These are phyloP conservation scores for Tanypteryx hageni DNA, from an alignment of 2,888 invertebrate species.

Conservation along the genomic window DNA sequence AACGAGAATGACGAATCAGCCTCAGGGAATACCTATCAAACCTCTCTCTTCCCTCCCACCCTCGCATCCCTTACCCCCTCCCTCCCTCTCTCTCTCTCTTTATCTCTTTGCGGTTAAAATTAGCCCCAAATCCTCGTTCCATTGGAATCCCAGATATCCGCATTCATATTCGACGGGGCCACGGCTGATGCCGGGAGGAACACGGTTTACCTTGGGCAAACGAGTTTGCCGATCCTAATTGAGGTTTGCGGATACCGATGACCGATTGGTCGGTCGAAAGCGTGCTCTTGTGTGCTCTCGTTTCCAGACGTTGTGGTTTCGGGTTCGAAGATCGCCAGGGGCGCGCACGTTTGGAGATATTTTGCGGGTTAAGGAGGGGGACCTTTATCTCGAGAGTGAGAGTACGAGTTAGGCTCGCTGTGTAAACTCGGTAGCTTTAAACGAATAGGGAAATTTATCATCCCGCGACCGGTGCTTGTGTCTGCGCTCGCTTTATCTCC, in stretches of 20 bases:
- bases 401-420: neutral
- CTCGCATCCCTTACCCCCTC: too few species aligned
- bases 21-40: too few species aligned
- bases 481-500: neutral
- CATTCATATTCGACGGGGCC: constrained; percentile 4
- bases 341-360: neutral
- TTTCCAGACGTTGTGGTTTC: neutral
- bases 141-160: neutral
- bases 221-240: constrained; percentile 31
- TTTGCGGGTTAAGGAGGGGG: neutral
- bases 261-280: neutral
- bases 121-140: too few species aligned
- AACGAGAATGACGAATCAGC: too few species aligned
- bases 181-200: neutral
- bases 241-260: constrained; percentile 5
- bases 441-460: neutral
- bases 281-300: neutral
- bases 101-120: neutral
- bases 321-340: neutral
- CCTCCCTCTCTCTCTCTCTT: neutral
- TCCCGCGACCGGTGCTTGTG: neutral
- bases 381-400: neutral
- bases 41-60: too few species aligned
- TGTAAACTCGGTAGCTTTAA: constrained; percentile 2
- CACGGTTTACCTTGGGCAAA: neutral